Percentiles rank a stretch among this genome's conserved stretches.
These are phyloP conservation scores for Nebria salina DNA, from an alignment of 2,888 invertebrate species.

Conservation along the genomic window DNA sequence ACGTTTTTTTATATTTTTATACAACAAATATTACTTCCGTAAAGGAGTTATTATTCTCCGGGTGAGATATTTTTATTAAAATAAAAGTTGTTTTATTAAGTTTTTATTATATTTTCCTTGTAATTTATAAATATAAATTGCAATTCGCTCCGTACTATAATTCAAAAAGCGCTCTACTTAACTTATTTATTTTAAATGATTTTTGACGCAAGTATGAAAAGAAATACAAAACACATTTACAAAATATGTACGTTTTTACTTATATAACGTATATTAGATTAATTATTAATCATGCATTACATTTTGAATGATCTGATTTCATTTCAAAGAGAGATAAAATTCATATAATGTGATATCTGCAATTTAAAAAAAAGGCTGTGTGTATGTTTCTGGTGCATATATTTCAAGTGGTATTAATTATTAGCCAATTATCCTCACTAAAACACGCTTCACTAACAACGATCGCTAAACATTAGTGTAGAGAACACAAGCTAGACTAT, in stretches of 20 bases:
- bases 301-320: too few species aligned
- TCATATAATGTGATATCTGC: too few species aligned
- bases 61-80: neutral
- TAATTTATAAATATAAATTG: neutral
- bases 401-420: neutral
- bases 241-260: too few species aligned
- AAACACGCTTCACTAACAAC: neutral
- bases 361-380: too few species aligned
- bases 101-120: neutral
- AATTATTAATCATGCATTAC: too few species aligned
- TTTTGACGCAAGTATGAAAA: too few species aligned
- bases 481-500: neutral
- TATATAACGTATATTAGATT: too few species aligned
- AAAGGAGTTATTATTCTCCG: neutral
- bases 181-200: too few species aligned
- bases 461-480: neutral
- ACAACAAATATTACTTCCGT: neutral
- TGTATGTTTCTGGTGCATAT: neutral
- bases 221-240: too few species aligned
- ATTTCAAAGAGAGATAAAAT: too few species aligned
- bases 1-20: neutral
- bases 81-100: neutral
- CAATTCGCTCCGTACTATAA: neutral
- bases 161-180: too few species aligned
- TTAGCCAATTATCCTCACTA: neutral